phyloP scores from a whole-genome alignment of 2,113 vertebrate species.

The Grus americana region DNA sequence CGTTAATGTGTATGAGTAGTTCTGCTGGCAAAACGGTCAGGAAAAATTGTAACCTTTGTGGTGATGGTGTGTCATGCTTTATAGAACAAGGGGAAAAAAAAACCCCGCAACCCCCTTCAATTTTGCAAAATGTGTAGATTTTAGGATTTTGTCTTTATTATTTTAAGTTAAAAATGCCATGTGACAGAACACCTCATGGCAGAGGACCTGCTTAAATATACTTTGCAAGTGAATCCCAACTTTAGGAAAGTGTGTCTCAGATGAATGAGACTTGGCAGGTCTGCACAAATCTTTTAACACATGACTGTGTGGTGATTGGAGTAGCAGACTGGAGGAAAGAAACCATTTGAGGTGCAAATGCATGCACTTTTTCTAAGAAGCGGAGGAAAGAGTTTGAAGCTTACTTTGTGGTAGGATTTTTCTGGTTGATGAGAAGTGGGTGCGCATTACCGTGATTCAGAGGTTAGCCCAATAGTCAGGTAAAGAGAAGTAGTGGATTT shows the following conservation, averaged over 20 bases:
- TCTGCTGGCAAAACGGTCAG: neutral
- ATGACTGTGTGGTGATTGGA: slow-evolving; percentile 9
- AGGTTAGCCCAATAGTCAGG: neutral
- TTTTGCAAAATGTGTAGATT: neutral
- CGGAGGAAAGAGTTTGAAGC: neutral
- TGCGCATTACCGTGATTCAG: neutral
- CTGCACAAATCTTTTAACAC: slow-evolving; percentile 32
- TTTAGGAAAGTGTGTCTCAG: slow-evolving; percentile 2
- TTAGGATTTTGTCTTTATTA: neutral
- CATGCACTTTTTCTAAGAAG: neutral
- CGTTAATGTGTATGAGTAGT: rapidly evolving
- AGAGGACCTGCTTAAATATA: neutral
- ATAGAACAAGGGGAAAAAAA: neutral
- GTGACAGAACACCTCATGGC: neutral
- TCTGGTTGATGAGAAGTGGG: neutral
- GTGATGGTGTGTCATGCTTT: rapidly evolving
- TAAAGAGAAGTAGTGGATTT: slow-evolving; percentile 27
- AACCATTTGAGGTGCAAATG: slow-evolving; percentile 29
- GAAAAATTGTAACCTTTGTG: neutral
- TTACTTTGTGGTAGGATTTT: slow-evolving; percentile 4
- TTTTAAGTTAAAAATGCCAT: neutral
- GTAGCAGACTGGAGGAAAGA: slow-evolving; percentile 28
- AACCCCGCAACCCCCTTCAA: rapidly evolving
- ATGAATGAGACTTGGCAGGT: slow-evolving; percentile 54
- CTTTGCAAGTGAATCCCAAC: slow-evolving; percentile 25